These are phyloP conservation scores for Pocillopora grandis DNA, from an alignment of 92 coral and sea anemone genomes.

Conservation along the genomic window DNA sequence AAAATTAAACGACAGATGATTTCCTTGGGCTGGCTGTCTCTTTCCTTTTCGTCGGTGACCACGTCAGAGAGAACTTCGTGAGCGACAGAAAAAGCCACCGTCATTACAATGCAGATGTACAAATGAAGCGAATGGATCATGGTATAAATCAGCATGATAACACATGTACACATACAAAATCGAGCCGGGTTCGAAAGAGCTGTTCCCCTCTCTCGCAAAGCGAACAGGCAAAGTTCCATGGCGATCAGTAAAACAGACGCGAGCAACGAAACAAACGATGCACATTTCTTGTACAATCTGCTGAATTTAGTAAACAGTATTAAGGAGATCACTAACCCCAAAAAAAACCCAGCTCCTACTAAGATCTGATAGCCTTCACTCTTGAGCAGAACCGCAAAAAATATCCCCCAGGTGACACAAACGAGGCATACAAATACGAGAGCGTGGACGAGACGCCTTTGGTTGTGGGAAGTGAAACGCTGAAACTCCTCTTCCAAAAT, in stretches of 20 bases:
- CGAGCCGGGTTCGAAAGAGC: constrained; percentile 88
- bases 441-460: constrained; percentile 88
- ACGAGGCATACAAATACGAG: constrained; percentile 76
- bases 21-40: constrained; percentile 40
- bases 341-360: constrained; percentile 79
- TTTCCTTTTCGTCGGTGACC: constrained; percentile 30
- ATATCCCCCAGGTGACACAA: constrained; percentile 83
- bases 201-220: constrained; percentile 31
- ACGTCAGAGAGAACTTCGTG: constrained; percentile 86
- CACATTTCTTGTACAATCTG: constrained; percentile 79
- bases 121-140: constrained; percentile 91
- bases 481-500: constrained; percentile 97
- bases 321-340: constrained; percentile 66
- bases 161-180: constrained; percentile 89
- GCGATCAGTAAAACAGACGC: constrained; percentile 80
- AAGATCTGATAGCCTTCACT: constrained; percentile 51
- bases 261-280: constrained; percentile 78
- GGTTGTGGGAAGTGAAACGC: constrained; percentile 89
- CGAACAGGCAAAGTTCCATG: constrained; percentile 77
- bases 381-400: constrained; percentile 75
- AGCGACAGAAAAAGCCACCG: constrained; percentile 81
- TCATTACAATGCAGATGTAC: constrained; percentile 86
- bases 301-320: constrained; percentile 87
- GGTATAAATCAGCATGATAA: constrained; percentile 90
- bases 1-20: constrained; percentile 79